Base-by-base conservation (phyloP, 2,797 vertebrate genomes). In the Picus viridis region DNA sequence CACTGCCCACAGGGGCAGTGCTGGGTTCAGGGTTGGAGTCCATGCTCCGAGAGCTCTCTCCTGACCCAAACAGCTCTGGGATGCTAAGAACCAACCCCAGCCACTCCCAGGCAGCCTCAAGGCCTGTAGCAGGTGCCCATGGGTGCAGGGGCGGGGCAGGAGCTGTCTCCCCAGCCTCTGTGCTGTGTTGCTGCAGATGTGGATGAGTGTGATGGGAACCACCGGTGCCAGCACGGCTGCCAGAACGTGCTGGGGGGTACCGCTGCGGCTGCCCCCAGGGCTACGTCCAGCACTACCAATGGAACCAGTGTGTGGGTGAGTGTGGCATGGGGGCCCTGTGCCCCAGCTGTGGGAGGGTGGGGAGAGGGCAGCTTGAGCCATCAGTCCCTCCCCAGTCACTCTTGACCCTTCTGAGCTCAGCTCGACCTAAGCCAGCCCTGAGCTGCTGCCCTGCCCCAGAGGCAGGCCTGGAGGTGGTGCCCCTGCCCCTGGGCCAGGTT, bases 241-340 rank as follows among this genome's bases (percentile, higher is more conserved):
- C 98, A 98, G 95, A 99, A 99, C 7, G 97, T 98, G 92, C 83
- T 98, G 2, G 98, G 98, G 98, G 98, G 5, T 98, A 98, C 95
- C 97, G 98, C 73, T 98, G 98, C 0, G 97, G 97, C 96, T 99
- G 98, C 29, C 98, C 98, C 0, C 98, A 98, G 72, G 98, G 98
- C 76, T 99, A 98, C 23, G 97, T 98, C 36, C 98, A 98, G 49
- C 98, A 98, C 95, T 98, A 98, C 93, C 98, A 98, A 95, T 98
- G 98, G 98, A 98, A 98, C 86, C 98, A 99, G 97, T 98, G 98
- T 36, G 98, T 98, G 93, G 98, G 98, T 98, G 94, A 98, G 98
- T 97, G 74, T 15, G 78, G 61, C 49, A 4, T 3, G 3, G 16
- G 47, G 20, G 12, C 47, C 2, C 45, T 6, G 12, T 3, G 1